These are phyloP conservation scores for Anser cygnoides DNA, from an alignment of 2,113 vertebrate genomes.

Conservation along the genomic window DNA sequence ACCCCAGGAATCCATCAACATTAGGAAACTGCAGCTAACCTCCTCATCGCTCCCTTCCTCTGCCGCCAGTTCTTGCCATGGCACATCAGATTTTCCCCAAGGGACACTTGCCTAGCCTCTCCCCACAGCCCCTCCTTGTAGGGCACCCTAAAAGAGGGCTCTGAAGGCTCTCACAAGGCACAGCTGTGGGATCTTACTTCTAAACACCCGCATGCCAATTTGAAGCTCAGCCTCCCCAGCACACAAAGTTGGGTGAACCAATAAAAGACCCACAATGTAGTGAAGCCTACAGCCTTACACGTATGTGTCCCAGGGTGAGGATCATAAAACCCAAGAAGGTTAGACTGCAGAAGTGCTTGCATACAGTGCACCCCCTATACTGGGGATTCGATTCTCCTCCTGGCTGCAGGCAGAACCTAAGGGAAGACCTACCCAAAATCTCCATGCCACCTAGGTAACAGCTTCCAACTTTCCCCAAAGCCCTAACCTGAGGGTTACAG, in stretches of 20 bases:
- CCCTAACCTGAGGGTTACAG: not conserved
- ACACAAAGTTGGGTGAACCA: not conserved
- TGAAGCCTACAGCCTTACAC: not conserved
- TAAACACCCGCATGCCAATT: rapidly evolving
- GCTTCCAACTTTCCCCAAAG: not conserved
- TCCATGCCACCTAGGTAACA: not conserved
- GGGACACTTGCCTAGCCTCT: not conserved
- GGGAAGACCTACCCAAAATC: not conserved
- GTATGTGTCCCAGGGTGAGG: not conserved
- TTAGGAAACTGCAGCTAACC: not conserved
- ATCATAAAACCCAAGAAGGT: not conserved
- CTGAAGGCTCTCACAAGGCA: not conserved
- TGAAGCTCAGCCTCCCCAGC: not conserved
- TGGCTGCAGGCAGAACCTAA: not conserved
- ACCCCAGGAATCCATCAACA: not conserved
- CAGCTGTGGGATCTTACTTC: not conserved
- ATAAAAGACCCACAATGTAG: not conserved
- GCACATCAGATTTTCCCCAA: not conserved
- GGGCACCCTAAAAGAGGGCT: not conserved
- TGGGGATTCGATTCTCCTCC: not conserved
- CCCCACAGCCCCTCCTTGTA: not conserved
- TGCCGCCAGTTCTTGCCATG: not conserved
- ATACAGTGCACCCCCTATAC: not conserved
- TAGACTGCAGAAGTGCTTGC: not conserved
- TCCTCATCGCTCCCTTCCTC: not conserved